Percentiles rank a stretch among this genome's conserved stretches.
Evolutionary conservation across 2,888 invertebrate species (phyloP).

Genomic region (Mesopsocus fuscifrons): DNA sequence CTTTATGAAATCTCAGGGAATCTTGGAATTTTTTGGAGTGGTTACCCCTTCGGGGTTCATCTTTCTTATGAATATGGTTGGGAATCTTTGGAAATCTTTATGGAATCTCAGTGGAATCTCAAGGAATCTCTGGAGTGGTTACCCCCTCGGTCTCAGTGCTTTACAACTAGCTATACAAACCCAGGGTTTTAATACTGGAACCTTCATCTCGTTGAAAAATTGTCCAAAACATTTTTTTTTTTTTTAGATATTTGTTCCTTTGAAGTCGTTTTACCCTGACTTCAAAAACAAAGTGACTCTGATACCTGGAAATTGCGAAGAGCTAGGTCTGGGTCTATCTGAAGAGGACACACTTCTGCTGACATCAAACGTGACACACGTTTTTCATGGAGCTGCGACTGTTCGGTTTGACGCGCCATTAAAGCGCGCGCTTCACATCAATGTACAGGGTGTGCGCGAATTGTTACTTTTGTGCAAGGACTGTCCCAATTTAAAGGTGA

Average conservation of each 20-base stretch:
- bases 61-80: too few relatives aligned
- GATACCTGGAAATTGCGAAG: slow-evolving; percentile 45
- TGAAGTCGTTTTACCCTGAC: slow-evolving; percentile 23
- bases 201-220: too few relatives aligned
- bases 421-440: slow-evolving; percentile 54
- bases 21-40: too few relatives aligned
- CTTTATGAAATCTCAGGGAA: too few relatives aligned
- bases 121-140: too few relatives aligned
- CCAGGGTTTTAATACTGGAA: too few relatives aligned
- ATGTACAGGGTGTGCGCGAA: slow-evolving; percentile 56
- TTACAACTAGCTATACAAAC: too few relatives aligned
- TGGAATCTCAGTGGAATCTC: too few relatives aligned
- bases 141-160: too few relatives aligned
- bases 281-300: slow-evolving; percentile 46
- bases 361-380: slow-evolving; percentile 40
- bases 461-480: slow-evolving; percentile 50
- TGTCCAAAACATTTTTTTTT: too few relatives aligned
- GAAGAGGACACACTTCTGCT: slow-evolving; percentile 38
- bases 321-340: slow-evolving; percentile 42
- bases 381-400: slow-evolving; percentile 85
- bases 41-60: too few relatives aligned
- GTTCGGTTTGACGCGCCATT: slow-evolving; percentile 75
- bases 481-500: slow-evolving; percentile 51
- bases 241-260: background rate
- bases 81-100: too few relatives aligned